Percentiles rank a stretch among this genome's conserved stretches.
Conservation (phyloP, 1,140 invertebrate species). For the Arion vulgaris region DNA sequence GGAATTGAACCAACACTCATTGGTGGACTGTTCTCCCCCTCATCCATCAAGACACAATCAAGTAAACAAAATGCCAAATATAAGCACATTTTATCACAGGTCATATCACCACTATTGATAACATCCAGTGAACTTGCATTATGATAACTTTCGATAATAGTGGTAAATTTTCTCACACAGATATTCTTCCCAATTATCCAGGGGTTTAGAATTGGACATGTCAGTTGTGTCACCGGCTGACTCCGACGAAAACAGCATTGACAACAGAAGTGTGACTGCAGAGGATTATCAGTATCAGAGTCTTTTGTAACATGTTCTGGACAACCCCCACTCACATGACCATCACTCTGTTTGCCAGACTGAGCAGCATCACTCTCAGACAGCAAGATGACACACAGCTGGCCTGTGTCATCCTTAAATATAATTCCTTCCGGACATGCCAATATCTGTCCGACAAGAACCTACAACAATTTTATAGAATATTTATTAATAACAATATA, state of each 20-base stretch:
- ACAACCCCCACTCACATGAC: background rate
- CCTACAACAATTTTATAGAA: background rate
- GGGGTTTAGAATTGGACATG: background rate
- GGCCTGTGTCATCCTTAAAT: background rate
- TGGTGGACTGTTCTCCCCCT: background rate
- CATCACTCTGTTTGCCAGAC: background rate
- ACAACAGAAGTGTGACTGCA: background rate
- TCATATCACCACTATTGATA: background rate
- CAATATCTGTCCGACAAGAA: background rate
- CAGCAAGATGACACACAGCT: background rate
- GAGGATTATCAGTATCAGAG: background rate
- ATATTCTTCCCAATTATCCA: background rate
- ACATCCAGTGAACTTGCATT: background rate
- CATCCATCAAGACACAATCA: background rate
- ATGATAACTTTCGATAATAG: background rate
- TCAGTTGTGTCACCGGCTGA: background rate
- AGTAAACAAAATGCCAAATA: background rate
- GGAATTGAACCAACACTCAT: background rate
- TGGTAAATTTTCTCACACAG: background rate
- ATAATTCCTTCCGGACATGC: background rate
- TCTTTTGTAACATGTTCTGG: background rate
- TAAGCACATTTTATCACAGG: background rate
- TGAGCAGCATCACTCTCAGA: background rate
- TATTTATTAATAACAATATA: too few species aligned
- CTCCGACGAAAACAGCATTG: background rate